phyloP scores from a whole-genome alignment of 64 coral and sea anemone species.

The Montipora sp. region DNA sequence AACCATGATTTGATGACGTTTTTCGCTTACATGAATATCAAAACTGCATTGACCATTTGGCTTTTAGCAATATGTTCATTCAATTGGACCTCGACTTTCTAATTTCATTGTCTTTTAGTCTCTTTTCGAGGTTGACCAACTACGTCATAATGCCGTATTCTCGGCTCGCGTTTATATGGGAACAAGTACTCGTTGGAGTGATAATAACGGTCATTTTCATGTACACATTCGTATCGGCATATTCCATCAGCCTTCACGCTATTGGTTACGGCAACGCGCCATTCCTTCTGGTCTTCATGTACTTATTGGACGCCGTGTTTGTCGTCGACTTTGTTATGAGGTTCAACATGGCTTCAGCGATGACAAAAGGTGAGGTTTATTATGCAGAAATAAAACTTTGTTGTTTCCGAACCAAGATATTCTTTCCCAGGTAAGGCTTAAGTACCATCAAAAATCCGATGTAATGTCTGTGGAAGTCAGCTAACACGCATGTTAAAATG shows the following conservation, averaged over 20 bases:
- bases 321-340: slow-evolving; percentile 73
- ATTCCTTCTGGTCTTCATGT: slow-evolving; percentile 56
- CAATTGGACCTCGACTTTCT: no score
- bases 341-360: slow-evolving; percentile 80
- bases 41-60: no score
- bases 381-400: background rate
- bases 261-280: slow-evolving; percentile 66
- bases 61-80: no score
- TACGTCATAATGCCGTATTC: slow-evolving; percentile 77
- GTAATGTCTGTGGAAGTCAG: no score
- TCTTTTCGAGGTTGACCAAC: slow-evolving; percentile 11
- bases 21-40: no score
- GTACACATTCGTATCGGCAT: slow-evolving; percentile 77
- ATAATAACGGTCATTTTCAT: slow-evolving; percentile 73
- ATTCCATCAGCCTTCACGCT: slow-evolving; percentile 70
- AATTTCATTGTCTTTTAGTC: slow-evolving; percentile 8
- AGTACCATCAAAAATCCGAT: no score
- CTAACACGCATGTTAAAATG: no score
- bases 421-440: no score
- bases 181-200: slow-evolving; percentile 58
- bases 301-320: slow-evolving; percentile 73
- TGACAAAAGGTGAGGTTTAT: slow-evolving; percentile 38
- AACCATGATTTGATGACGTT: no score
- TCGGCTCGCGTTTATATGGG: slow-evolving; percentile 67
- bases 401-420: no score